Conservation (phyloP, 2,113 vertebrate species). For the Aplodontia rufa region DNA sequence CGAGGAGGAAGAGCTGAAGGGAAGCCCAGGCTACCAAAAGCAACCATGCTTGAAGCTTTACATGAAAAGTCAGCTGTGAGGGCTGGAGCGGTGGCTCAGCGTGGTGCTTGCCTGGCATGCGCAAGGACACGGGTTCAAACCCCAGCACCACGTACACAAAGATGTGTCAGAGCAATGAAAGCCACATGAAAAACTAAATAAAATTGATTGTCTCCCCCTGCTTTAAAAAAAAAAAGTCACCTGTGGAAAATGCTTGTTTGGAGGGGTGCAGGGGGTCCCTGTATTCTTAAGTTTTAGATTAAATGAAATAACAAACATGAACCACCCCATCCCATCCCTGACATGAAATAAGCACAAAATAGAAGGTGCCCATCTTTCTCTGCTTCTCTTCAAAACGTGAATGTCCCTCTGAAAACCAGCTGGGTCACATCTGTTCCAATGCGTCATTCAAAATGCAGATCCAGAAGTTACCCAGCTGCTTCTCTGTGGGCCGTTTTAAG, state of each 20-base stretch:
- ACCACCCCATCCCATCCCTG: background rate
- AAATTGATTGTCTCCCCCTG: too few species aligned
- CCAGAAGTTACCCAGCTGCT: background rate
- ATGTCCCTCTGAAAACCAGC: background rate
- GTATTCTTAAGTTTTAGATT: background rate
- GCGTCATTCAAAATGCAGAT: background rate
- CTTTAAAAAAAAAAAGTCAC: too few species aligned
- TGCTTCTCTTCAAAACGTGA: background rate
- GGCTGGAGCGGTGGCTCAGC: too few species aligned
- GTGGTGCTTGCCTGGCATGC: too few species aligned
- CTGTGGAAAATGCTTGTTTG: background rate
- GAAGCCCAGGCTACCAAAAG: background rate
- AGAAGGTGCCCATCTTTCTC: background rate
- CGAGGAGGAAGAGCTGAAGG: background rate
- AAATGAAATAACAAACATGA: conserved; percentile 29
- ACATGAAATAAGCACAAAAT: background rate
- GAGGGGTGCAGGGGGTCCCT: background rate
- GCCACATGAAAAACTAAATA: too few species aligned
- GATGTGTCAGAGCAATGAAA: too few species aligned
- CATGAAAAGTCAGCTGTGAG: background rate
- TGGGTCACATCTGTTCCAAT: background rate
- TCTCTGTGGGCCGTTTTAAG: too few species aligned
- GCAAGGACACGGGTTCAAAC: too few species aligned
- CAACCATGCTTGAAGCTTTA: background rate
- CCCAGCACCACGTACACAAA: too few species aligned